Evolutionary conservation across 2,888 invertebrate species (phyloP), one percentile per base, ranked within the genome.

Genomic region (Euzetes globulus): DNA sequence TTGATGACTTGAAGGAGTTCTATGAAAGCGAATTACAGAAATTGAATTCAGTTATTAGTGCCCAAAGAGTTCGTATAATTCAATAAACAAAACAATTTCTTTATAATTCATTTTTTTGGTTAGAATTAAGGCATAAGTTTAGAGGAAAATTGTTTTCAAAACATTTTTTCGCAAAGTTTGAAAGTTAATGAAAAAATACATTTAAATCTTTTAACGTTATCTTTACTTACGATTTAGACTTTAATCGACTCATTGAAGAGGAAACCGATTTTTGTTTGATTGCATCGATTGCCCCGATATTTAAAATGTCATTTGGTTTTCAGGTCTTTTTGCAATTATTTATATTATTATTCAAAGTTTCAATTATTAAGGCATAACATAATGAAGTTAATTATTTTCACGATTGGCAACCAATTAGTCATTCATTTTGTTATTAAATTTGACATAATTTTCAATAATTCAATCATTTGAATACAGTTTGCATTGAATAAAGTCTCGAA

Each of bases 181-280:
- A 41, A 41, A 41, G 41, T 41, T 41, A 41, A 41, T 41, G 41
- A 41, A 41, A 41, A 41, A 33, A 33, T 6, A 33, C 7, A 2
- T 15, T 2, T 9, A 47, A 47, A 47, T 13, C 17, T 50, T 50
- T 50, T n/a, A 63, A 27, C 27, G n/a, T 63, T 63, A 33, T 27
- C 22, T 25, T 71, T 47, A 27, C 19, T n/a, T 27, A 17, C 25
- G 7, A 22, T 72, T 33, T 6, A 72, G 72, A 50, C 13, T 6
- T n/a, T 72, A 58, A 72, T 72, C 33, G 72, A 72, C 27, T 29
- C 72, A 22, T 58, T 72, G 22, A 72, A 55, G 22, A 52, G 72
- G 19, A 72, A 72, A 55, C 27, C 72, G 33, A 52, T 72, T 47
- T 17, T 27, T 22, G 2, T 71, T 33, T 71, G 45, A 71, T 60